A percentile compares a stretch with the other conserved stretches of the same genome.
These are phyloP conservation scores for Propsilocerus akamusi DNA, from an alignment of 1,140 invertebrate genomes.

Conservation along the genomic window DNA sequence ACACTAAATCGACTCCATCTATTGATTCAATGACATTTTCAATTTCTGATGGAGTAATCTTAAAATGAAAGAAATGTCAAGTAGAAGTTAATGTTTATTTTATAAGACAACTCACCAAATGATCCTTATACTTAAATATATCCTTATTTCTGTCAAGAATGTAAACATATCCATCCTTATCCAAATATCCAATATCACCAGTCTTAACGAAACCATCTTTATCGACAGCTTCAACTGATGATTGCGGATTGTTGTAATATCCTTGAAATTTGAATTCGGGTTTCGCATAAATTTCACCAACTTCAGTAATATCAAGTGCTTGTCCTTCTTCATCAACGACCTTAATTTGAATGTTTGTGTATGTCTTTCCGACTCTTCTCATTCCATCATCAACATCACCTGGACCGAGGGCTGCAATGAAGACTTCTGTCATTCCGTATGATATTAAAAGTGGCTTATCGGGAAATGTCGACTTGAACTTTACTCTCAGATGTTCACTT, in stretches of 20 bases:
- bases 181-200: conserved; percentile 49
- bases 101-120: neutral
- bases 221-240: conserved; percentile 30
- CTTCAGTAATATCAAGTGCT: conserved; percentile 14
- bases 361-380: conserved; percentile 7
- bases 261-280: conserved; percentile 16
- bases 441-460: neutral
- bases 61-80: conserved; percentile 12
- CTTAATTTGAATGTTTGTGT: conserved; percentile 14
- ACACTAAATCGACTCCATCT: conserved; percentile 54
- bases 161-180: conserved; percentile 40
- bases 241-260: conserved; percentile 29
- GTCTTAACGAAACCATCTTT: conserved; percentile 46
- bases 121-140: conserved; percentile 44
- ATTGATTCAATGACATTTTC: conserved; percentile 60
- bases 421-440: conserved; percentile 4
- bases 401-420: neutral
- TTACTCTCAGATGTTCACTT: neutral
- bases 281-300: conserved; percentile 22
- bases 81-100: neutral
- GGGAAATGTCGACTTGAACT: neutral
- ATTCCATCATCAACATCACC: neutral
- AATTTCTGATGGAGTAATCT: conserved; percentile 76
- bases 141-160: conserved; percentile 59
- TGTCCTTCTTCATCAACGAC: conserved; percentile 23